phyloP scores from a whole-genome alignment of 1,140 invertebrate species.

The Bombus turneri region DNA sequence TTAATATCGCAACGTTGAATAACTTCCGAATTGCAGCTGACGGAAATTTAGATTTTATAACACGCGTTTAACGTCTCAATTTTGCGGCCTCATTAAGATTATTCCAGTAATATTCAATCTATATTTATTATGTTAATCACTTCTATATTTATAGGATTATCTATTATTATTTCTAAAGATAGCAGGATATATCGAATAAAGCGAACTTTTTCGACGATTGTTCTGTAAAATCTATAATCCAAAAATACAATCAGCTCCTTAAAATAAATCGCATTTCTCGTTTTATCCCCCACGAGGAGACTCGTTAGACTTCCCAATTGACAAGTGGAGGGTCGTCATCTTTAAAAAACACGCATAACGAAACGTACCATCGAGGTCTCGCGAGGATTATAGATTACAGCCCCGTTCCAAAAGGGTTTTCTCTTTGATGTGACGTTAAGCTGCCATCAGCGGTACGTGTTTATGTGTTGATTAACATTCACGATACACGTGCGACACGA shows the following conservation, averaged over 20 bases:
- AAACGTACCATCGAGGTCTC: neutral
- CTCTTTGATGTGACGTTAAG: slow-evolving; percentile 44
- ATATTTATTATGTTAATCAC: too few species aligned
- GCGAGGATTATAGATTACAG: slow-evolving; percentile 8
- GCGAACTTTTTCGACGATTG: neutral
- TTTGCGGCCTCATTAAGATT: too few species aligned
- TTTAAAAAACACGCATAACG: neutral
- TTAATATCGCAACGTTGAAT: too few species aligned
- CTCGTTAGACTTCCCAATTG: neutral
- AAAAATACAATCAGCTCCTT: neutral
- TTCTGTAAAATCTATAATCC: neutral
- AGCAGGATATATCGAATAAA: neutral
- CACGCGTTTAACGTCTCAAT: too few species aligned
- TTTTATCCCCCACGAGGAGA: neutral
- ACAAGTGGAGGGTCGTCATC: neutral
- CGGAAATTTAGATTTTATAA: too few species aligned
- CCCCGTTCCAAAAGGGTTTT: neutral
- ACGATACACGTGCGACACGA: slow-evolving; percentile 20
- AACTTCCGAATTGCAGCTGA: too few species aligned
- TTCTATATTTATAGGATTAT: too few species aligned
- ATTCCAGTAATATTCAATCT: too few species aligned
- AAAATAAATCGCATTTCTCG: neutral
- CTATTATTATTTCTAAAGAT: too few species aligned
- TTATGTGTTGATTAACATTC: slow-evolving; percentile 26
- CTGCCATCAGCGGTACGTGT: slow-evolving; percentile 1